phyloP scores from a whole-genome alignment of 30 jellyfish, hydroid and myxozoan species.

The Sanderia malayensis region DNA sequence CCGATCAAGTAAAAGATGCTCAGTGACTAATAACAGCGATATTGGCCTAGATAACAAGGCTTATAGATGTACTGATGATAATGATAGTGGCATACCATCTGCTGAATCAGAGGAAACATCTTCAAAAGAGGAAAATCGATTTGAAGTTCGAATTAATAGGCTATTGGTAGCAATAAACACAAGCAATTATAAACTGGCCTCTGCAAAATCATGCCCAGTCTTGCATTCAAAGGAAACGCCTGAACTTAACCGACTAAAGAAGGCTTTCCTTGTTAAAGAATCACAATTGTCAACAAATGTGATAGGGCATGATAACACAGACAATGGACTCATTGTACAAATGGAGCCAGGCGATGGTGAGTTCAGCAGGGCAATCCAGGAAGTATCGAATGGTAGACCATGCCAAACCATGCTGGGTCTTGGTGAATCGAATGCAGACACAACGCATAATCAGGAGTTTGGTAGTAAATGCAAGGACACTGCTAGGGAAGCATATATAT shows the following conservation, averaged over 20 bases:
- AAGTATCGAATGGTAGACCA: background rate
- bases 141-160: background rate
- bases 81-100: constrained; percentile 58
- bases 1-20: background rate
- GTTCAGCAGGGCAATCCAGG: background rate
- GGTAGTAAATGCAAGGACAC: no score
- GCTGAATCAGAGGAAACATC: constrained; percentile 49
- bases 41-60: background rate
- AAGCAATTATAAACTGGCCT: background rate
- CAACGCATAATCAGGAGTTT: no score
- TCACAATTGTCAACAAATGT: background rate
- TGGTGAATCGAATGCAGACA: no score
- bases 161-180: no score
- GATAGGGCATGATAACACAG: background rate
- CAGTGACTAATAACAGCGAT: background rate
- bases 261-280: background rate
- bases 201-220: background rate
- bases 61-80: constrained; percentile 24
- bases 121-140: constrained; percentile 13
- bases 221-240: background rate
- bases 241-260: no score
- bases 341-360: background rate
- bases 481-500: no score
- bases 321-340: background rate
- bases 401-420: no score